Conservation (phyloP, 2,797 vertebrate species). For the Syngnathus acus region DNA sequence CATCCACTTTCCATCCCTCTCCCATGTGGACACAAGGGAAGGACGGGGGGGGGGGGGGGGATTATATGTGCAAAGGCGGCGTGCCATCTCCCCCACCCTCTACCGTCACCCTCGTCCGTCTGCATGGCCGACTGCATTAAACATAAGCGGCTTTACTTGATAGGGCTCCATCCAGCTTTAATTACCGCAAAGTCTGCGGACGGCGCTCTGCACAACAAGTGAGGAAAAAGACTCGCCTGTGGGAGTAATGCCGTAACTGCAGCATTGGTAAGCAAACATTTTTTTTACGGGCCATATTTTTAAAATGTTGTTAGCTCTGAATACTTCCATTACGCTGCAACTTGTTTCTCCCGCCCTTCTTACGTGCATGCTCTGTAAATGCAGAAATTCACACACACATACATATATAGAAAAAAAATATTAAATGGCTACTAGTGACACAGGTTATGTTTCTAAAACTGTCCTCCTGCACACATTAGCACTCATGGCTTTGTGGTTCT, state of each 20-base stretch:
- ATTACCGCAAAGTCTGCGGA: conserved; percentile 68
- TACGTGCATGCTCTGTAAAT: neutral
- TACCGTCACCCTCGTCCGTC: conserved; percentile 24
- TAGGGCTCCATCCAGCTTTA: conserved; percentile 72
- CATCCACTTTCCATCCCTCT: conserved; percentile 14
- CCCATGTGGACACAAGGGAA: conserved; percentile 52
- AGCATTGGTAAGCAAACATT: neutral
- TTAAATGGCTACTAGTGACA: neutral
- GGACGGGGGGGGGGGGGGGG: conserved; percentile 55
- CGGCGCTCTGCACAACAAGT: conserved; percentile 57
- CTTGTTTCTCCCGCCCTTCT: neutral
- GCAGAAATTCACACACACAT: conserved; percentile 16
- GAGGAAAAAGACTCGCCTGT: conserved; percentile 33
- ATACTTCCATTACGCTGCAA: neutral
- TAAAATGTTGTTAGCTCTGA: neutral
- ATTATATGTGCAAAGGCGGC: conserved; percentile 58
- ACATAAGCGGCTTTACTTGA: conserved; percentile 77
- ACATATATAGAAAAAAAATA: neutral
- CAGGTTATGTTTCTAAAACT: neutral
- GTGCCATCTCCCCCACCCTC: conserved; percentile 26
- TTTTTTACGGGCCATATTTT: neutral
- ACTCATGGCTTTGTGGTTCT: neutral
- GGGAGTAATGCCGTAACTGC: neutral
- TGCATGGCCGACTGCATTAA: conserved; percentile 72
- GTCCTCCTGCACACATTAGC: neutral